Evolutionary conservation across 2,113 vertebrate genomes (phyloP).

Genomic region (Chloebia gouldiae): DNA sequence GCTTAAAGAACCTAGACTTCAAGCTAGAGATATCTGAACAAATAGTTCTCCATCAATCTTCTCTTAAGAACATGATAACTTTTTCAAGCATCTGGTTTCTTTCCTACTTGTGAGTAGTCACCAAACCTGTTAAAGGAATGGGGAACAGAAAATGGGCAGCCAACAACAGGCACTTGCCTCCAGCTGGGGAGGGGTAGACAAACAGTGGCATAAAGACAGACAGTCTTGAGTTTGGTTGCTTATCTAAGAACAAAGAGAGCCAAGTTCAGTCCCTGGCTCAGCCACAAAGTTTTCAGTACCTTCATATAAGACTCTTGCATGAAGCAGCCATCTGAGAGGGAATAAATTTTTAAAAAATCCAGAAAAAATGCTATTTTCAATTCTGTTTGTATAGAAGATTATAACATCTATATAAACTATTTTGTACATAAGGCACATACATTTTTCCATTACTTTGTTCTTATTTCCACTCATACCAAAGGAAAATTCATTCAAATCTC

Average conservation of each 20-base stretch:
- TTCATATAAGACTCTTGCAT: neutral
- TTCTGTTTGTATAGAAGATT: neutral
- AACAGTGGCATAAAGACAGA: neutral
- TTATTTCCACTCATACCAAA: neutral
- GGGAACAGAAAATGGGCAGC: neutral
- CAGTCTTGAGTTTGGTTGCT: neutral
- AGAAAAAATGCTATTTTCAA: neutral
- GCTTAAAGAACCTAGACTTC: neutral
- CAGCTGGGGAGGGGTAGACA: neutral
- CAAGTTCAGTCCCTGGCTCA: neutral
- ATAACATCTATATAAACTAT: neutral
- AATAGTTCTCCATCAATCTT: neutral
- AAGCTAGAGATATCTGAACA: neutral
- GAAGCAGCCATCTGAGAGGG: neutral
- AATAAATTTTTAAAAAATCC: neutral
- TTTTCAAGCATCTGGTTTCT: neutral
- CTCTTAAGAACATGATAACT: neutral
- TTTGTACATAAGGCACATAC: neutral
- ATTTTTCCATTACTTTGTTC: neutral
- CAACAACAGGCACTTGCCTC: rapidly evolving
- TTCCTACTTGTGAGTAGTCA: neutral
- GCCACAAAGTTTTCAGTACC: neutral
- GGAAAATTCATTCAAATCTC: neutral
- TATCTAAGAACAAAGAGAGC: neutral
- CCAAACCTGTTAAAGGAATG: neutral